Evolutionary conservation across 2,888 invertebrate species (phyloP).

Genomic region (Julus scanicus): DNA sequence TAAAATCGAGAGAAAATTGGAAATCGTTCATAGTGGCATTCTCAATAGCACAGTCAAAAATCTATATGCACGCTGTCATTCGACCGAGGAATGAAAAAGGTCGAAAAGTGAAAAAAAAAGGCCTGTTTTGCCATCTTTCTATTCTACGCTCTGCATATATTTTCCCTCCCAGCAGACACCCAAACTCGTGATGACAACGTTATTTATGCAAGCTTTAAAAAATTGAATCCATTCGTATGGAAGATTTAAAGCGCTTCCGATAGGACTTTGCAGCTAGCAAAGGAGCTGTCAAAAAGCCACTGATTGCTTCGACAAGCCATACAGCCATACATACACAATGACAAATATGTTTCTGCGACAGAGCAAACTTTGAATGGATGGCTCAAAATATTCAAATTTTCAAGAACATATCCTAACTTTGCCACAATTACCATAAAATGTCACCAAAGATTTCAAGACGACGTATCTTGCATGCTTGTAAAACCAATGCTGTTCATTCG

Average conservation of each 20-base stretch:
- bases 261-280: constrained; percentile 38
- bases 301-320: constrained; percentile 36
- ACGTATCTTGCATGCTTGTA: neutral
- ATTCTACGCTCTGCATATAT: constrained; percentile 3
- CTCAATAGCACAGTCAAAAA: constrained; percentile 34
- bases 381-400: constrained; percentile 13
- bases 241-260: constrained; percentile 42
- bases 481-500: neutral
- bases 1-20: constrained; percentile 7
- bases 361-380: constrained; percentile 41
- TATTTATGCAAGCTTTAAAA: constrained; percentile 42
- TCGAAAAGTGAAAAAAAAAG: constrained; percentile 1
- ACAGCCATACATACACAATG: neutral
- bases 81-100: constrained; percentile 13
- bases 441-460: neutral
- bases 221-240: constrained; percentile 39
- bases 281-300: constrained; percentile 36
- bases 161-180: constrained; percentile 35
- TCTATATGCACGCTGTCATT: constrained; percentile 36
- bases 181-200: constrained; percentile 38
- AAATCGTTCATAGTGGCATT: constrained; percentile 10
- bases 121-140: constrained; percentile 6
- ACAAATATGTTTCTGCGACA: neutral
- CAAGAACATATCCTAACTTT: constrained; percentile 23
- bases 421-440: constrained; percentile 7